Conservation (phyloP, 2,888 invertebrate genomes). For the Perdita meconis region DNA sequence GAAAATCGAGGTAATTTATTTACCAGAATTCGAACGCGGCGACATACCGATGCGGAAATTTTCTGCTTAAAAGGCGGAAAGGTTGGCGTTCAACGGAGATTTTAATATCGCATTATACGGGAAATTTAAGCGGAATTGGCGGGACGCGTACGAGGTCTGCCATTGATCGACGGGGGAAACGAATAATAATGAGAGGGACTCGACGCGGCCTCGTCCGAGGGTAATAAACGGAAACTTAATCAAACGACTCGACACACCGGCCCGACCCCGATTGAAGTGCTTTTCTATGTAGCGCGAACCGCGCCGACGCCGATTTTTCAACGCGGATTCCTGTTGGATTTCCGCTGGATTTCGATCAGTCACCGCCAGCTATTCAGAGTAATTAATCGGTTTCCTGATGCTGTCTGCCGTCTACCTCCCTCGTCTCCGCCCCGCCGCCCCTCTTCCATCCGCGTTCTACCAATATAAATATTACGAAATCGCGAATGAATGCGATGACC, state of each 20-base stretch:
- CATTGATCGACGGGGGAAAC: slow-evolving; percentile 29
- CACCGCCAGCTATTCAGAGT: slow-evolving; percentile 39
- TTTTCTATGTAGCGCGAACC: slow-evolving; percentile 71
- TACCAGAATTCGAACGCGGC: neutral
- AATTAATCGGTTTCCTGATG: slow-evolving; percentile 63
- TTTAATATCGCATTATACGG: slow-evolving; percentile 33
- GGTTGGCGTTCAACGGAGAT: slow-evolving; percentile 1
- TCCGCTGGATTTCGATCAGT: slow-evolving; percentile 48
- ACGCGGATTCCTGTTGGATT: slow-evolving; percentile 46
- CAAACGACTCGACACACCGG: slow-evolving; percentile 54
- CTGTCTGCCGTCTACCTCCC: slow-evolving; percentile 13
- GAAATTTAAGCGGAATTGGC: slow-evolving; percentile 28
- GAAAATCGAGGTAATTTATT: neutral
- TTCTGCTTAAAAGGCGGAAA: slow-evolving; percentile 9
- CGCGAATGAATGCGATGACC: slow-evolving; percentile 2
- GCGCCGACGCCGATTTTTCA: slow-evolving; percentile 61
- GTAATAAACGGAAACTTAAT: slow-evolving; percentile 63
- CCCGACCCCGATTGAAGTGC: slow-evolving; percentile 75
- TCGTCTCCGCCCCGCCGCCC: no score
- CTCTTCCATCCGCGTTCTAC: neutral
- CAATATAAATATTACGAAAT: slow-evolving; percentile 57
- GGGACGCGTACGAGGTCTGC: slow-evolving; percentile 36
- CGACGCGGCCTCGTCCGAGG: slow-evolving; percentile 34
- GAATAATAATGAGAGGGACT: slow-evolving; percentile 42
- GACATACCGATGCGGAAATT: slow-evolving; percentile 1